Evolutionary conservation across 37 sponge, comb jelly and placozoan species (phyloP).

Genomic region (Aplysina aerophoba): DNA sequence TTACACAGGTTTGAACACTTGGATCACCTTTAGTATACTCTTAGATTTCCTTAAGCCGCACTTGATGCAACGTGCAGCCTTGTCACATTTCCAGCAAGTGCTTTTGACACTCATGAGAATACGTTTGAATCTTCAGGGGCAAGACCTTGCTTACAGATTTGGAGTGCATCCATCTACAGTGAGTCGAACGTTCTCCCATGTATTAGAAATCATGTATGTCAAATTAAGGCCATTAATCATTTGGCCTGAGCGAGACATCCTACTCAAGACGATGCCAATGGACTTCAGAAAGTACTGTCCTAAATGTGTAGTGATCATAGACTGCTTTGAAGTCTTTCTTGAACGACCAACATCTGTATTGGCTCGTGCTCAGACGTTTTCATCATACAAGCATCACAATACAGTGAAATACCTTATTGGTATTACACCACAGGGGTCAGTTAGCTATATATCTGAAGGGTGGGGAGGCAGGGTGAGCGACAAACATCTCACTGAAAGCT

Average conservation of each 20-base stretch:
- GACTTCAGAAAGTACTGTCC: conserved; percentile 43
- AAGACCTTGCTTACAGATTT: conserved; percentile 31
- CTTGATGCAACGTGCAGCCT: background rate
- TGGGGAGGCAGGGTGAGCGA: conserved; percentile 47
- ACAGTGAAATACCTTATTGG: conserved; percentile 46
- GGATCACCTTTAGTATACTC: background rate
- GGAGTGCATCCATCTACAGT: conserved; percentile 36
- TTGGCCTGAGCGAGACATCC: conserved; percentile 61
- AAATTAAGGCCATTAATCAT: conserved; percentile 46
- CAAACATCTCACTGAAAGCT: conserved; percentile 39
- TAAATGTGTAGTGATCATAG: conserved; percentile 42
- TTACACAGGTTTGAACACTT: conserved; percentile 37
- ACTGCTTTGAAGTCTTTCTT: conserved; percentile 47
- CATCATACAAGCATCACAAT: conserved; percentile 42
- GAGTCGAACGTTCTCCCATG: conserved; percentile 21
- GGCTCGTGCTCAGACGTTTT: conserved; percentile 38
- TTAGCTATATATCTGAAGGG: conserved; percentile 34
- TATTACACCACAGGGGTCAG: conserved; percentile 45
- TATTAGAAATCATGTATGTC: background rate
- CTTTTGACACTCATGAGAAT: conserved; percentile 41
- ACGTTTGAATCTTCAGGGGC: conserved; percentile 4
- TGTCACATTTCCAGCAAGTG: conserved; percentile 45
- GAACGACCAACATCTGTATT: conserved; percentile 32
- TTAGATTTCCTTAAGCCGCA: background rate
- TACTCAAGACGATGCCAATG: conserved; percentile 48